Evolutionary conservation across 1,140 invertebrate species (phyloP).

Genomic region (Panulirus ornatus): DNA sequence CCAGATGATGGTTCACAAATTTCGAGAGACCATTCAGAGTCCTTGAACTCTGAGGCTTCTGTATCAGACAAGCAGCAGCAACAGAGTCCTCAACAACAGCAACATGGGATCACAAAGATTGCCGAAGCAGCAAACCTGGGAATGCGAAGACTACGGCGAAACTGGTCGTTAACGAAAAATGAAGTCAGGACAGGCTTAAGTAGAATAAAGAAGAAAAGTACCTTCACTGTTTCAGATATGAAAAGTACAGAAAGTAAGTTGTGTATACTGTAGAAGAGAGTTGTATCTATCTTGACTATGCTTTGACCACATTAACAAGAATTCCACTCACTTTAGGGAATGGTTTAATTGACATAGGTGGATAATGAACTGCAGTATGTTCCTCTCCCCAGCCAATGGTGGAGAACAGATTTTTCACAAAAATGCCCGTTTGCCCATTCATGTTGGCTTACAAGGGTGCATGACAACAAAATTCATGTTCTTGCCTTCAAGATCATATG

Average conservation of each 20-base stretch:
- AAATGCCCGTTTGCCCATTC: too few relatives aligned
- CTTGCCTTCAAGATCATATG: too few relatives aligned
- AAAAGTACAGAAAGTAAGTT: constrained; percentile 74
- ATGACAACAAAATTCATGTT: too few relatives aligned
- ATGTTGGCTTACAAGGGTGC: too few relatives aligned
- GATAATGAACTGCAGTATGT: too few relatives aligned
- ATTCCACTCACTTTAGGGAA: too few relatives aligned
- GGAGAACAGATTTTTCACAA: too few relatives aligned
- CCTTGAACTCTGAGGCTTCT: constrained; percentile 61
- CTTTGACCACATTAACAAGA: too few relatives aligned
- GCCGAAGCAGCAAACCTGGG: constrained; percentile 72
- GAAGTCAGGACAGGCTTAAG: constrained; percentile 76
- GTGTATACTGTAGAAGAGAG: not conserved
- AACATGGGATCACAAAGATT: constrained; percentile 74
- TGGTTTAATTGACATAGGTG: too few relatives aligned
- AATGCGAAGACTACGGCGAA: constrained; percentile 72
- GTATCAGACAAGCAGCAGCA: constrained; percentile 26
- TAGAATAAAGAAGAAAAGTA: constrained; percentile 76
- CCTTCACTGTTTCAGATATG: constrained; percentile 71
- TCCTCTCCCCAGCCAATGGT: too few relatives aligned
- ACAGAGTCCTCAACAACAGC: constrained; percentile 51
- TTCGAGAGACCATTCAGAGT: constrained; percentile 58
- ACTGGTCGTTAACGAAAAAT: constrained; percentile 76
- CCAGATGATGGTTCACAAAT: constrained; percentile 50
- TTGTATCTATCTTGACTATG: too few relatives aligned